Conservation (phyloP, 2,797 vertebrate species). For the Pantherophis vulpinus region DNA sequence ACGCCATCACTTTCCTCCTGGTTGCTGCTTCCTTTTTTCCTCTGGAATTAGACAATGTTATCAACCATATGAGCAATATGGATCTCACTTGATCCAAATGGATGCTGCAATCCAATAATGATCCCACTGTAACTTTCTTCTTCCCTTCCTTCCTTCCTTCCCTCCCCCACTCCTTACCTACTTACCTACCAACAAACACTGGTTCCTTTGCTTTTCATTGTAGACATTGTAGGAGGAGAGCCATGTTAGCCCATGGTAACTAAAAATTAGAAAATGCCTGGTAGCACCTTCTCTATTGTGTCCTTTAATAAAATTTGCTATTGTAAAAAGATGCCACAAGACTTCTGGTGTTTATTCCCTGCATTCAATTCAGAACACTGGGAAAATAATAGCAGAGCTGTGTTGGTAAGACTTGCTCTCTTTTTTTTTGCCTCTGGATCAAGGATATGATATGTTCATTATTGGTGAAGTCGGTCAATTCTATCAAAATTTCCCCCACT, state of each 20-base stretch:
- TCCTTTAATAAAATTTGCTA: neutral
- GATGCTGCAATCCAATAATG: neutral
- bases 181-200: neutral
- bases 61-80: neutral
- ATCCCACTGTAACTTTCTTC: neutral
- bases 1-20: neutral
- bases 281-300: neutral
- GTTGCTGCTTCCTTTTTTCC: neutral
- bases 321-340: neutral
- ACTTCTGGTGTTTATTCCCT: slow-evolving; percentile 19
- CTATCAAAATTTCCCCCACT: slow-evolving; percentile 66
- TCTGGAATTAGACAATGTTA: neutral
- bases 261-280: neutral
- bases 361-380: slow-evolving; percentile 49
- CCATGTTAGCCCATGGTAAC: neutral
- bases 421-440: slow-evolving; percentile 62
- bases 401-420: slow-evolving; percentile 57
- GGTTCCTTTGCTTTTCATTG: slow-evolving; percentile 24
- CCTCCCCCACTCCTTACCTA: neutral
- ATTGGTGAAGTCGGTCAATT: slow-evolving; percentile 59
- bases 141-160: neutral
- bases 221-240: neutral
- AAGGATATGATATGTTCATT: slow-evolving; percentile 56
- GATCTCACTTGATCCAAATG: neutral
- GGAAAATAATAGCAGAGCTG: slow-evolving; percentile 51